A percentile compares a stretch with the other conserved stretches of the same genome.
Conservation (phyloP, 2,888 invertebrate species). For the Spialia ferax region DNA sequence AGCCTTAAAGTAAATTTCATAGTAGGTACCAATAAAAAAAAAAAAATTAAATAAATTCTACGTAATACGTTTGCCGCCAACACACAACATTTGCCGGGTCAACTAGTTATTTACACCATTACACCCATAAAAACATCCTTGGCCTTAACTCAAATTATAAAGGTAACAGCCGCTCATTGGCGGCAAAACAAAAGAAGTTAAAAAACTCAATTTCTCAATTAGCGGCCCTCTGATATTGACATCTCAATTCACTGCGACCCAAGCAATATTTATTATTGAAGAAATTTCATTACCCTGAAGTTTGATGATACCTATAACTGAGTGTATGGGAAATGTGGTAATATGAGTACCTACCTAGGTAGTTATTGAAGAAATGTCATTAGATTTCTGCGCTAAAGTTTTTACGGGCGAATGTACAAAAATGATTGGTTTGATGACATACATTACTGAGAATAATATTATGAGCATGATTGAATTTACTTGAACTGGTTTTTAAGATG, state of each 20-base stretch:
- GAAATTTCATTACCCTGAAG: no score
- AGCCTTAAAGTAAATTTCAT: no score
- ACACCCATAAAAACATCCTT: slow-evolving; percentile 27
- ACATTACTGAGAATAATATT: not conserved
- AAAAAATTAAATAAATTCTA: no score
- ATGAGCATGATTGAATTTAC: not conserved
- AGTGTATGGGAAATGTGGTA: no score
- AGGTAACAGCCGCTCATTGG: slow-evolving; percentile 43
- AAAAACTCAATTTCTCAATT: slow-evolving; percentile 58
- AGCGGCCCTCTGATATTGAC: slow-evolving; percentile 50
- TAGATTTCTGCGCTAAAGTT: not conserved
- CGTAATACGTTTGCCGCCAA: no score
- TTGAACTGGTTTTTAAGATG: not conserved
- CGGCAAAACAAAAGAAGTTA: slow-evolving; percentile 42
- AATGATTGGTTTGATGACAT: slow-evolving; percentile 6
- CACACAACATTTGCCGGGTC: no score
- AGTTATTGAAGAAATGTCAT: no score
- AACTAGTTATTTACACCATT: no score
- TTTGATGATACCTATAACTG: no score
- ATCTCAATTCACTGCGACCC: slow-evolving; percentile 50
- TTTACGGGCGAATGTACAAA: not conserved
- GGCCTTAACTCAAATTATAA: slow-evolving; percentile 53
- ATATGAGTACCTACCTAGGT: no score
- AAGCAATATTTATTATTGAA: slow-evolving; percentile 25
- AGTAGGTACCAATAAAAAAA: no score